Conservation (phyloP, 1,140 invertebrate genomes). For the Asbolus verrucosus region DNA sequence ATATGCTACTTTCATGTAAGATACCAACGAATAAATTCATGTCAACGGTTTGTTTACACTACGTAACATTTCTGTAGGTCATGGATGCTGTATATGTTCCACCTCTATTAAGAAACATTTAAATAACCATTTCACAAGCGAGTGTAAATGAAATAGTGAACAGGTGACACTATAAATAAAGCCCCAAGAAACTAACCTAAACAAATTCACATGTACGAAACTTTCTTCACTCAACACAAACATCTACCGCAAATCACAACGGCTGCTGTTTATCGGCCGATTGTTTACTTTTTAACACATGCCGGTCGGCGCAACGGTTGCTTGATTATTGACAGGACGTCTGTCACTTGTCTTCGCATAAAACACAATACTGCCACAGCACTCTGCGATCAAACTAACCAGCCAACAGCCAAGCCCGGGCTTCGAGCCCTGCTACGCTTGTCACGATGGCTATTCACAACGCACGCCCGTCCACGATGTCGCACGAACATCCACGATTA, state of each 20-base stretch:
- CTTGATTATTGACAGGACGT: conserved; percentile 35
- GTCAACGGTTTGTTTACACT: conserved; percentile 44
- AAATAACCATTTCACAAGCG: conserved; percentile 27
- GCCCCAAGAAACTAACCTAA: conserved; percentile 32
- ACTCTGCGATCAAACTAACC: conserved; percentile 43
- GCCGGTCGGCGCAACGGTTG: conserved; percentile 10
- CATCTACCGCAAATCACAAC: conserved; percentile 20
- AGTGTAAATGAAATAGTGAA: conserved; percentile 24
- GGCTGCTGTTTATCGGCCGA: conserved; percentile 8
- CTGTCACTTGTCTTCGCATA: conserved; percentile 33
- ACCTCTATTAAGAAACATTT: conserved; percentile 27
- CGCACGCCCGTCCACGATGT: conserved; percentile 50
- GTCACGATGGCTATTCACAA: conserved; percentile 53
- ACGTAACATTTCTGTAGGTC: conserved; percentile 42
- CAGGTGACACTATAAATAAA: conserved; percentile 38
- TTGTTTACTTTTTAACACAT: conserved; percentile 33
- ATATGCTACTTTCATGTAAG: conserved; percentile 7
- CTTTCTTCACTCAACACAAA: conserved; percentile 20
- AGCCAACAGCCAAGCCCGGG: conserved; percentile 49
- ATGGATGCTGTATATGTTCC: conserved; percentile 37
- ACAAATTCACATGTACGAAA: conserved; percentile 37
- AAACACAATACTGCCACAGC: conserved; percentile 37
- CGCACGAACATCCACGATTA: conserved; percentile 34
- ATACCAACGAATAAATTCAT: conserved; percentile 39
- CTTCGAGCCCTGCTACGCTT: conserved; percentile 49